Evolutionary conservation across 2,797 vertebrate genomes (phyloP), one percentile per base, ranked within the genome.

Genomic region (Loriculus beryllinus): DNA sequence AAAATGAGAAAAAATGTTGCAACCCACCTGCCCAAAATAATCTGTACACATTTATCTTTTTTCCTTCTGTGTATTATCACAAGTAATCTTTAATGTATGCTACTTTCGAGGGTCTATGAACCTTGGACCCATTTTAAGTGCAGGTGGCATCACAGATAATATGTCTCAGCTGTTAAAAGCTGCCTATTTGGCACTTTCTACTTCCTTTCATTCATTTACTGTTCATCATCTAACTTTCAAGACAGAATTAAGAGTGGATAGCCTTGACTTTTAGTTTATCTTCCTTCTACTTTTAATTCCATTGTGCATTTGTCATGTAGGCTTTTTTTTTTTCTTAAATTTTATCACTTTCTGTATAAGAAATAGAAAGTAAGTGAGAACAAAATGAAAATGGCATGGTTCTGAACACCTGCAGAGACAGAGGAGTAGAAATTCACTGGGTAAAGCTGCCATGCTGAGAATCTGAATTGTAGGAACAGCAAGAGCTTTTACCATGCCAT

Each of bases 381-480:
- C 26, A 94, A 67, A 63, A 93, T 8, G 74, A 86, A 95, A 88
- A 84, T 48, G 33, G 33, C 21, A 74, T 17, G 23, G 48, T 79
- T 94, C 54, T 84, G 64, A 92, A 77, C 60, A 95, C 70, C 78
- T 84, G 75, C 75, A 67, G 93, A 76, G 81, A 42, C 1, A 82
- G 48, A 91, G 28, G 45, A 76, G 56, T 80, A 45, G 54, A 95
- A 90, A 93, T 90, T 94, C 72, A 82, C 63, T 77, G 74, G 62
- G 48, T 84, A 93, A 88, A 84, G 40, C 26, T 56, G 26, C 6
- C 77, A 81, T 68, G 80, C 77, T 68, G 70, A 82, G 81, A 92
- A 86, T 84, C 56, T 84, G 88, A 95, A 90, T 45, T 63, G 56
- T 71, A 93, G 68, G 60, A 96, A 76, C 79, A 82, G 67, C 51